Evolutionary conservation across 2,113 vertebrate genomes (phyloP).

Genomic region (Chionis minor): DNA sequence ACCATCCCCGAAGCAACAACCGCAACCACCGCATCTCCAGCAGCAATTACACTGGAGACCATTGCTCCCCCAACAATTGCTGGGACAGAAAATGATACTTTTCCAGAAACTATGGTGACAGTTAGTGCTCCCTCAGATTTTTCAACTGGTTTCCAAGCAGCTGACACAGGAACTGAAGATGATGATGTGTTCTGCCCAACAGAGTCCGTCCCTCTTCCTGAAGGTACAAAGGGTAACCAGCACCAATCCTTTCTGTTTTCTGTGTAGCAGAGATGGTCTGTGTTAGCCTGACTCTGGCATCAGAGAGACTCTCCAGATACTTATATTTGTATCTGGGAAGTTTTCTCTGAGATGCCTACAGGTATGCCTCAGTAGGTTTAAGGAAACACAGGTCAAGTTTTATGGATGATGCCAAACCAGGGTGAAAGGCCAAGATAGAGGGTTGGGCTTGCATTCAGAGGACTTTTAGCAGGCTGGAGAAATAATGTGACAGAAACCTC

Average conservation of each 20-base stretch:
- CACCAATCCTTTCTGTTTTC: background rate
- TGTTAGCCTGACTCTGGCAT: background rate
- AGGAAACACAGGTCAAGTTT: background rate
- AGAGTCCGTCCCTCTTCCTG: background rate
- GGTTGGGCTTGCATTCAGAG: background rate
- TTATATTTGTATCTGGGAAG: background rate
- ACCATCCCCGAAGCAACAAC: no score
- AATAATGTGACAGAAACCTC: background rate
- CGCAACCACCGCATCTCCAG: background rate
- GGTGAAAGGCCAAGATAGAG: background rate
- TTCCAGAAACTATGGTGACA: background rate
- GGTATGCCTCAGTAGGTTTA: background rate
- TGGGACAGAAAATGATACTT: background rate
- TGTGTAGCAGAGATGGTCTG: background rate
- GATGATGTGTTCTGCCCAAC: accelerated
- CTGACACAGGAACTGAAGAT: background rate
- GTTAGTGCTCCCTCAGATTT: background rate
- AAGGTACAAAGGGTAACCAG: background rate
- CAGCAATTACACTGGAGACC: background rate
- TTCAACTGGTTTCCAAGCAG: background rate
- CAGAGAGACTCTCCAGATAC: background rate
- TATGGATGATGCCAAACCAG: background rate
- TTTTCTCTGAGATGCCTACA: background rate
- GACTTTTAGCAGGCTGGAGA: background rate
- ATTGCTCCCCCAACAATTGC: background rate